Base-by-base conservation (phyloP, 2,888 invertebrate genomes). In the Emesis russula region DNA sequence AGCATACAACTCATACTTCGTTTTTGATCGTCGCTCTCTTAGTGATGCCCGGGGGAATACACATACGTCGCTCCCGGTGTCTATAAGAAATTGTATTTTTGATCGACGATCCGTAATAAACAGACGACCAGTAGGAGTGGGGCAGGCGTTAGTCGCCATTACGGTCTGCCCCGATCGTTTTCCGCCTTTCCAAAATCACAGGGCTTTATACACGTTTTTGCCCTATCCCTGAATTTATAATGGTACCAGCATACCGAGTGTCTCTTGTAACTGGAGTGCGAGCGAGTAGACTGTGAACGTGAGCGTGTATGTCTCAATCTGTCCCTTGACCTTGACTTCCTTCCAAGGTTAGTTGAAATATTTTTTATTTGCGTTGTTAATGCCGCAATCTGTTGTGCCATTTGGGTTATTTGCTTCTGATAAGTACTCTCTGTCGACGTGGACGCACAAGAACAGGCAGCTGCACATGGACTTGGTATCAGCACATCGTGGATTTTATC, bases 181-280 rank as follows among this genome's bases (percentile, higher is more conserved):
- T 18, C 7, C 76, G 86, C 87, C 87, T 73, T 81, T 78, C 44
- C 66, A 73, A 78, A 88, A 25, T 31, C 7, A 11, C 86, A 89
- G 7, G 81, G 86, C 3, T 36, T 36, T 5, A 66, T 76, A 53
- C 85, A 88, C 71, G 71, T 79, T 1, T 31, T 41, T 0, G 82
- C 85, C 18, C 79, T 82, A 1, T 44, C 41, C 13, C 78, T 77
- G 75, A 70, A 87, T n/a, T 38, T 66, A 18, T 66, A 76, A 41
- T 87, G 87, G 44, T 87, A 87, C 87, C 83, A 87, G 33, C 86
- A 86, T 15, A 9, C 9, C 75, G 63, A 7, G 70, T 9, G 5
- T 36, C 41, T 15, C 13, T 13, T 41, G 58, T 58, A 9, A 36
- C 6, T 36, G 6, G 41, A 38, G 6, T 36, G 6, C 36, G 36